phyloP scores from a whole-genome alignment of 2,888 invertebrate genomes.

The Dasypolia templi region DNA sequence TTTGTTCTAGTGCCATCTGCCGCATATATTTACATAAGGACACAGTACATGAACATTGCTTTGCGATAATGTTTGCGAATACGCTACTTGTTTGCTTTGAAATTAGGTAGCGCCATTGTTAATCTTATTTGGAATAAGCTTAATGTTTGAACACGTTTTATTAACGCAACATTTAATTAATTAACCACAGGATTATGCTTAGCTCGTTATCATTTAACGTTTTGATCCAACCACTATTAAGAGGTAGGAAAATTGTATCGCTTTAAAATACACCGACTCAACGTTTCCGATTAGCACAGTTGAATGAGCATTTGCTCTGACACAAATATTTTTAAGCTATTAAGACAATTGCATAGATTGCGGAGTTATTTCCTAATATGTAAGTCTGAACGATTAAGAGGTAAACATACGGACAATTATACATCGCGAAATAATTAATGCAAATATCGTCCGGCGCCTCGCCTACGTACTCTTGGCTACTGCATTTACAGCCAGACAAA shows the following conservation, averaged over 20 bases:
- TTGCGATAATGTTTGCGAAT: conserved; percentile 63
- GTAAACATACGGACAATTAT: conserved; percentile 53
- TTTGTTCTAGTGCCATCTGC: conserved; percentile 78
- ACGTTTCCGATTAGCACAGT: conserved; percentile 12
- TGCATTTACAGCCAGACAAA: conserved; percentile 64
- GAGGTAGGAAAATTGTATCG: conserved; percentile 20
- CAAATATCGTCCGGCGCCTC: conserved; percentile 72
- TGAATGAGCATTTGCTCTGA: conserved; percentile 44
- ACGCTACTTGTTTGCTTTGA: conserved; percentile 58
- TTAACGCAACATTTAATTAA: conserved; percentile 35
- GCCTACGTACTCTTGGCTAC: conserved; percentile 66
- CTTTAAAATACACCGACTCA: conserved; percentile 12
- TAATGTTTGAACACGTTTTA: conserved; percentile 44
- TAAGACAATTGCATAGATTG: conserved; percentile 36
- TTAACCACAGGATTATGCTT: conserved; percentile 19
- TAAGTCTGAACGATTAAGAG: conserved; percentile 42
- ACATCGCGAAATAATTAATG: conserved; percentile 70
- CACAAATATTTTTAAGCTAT: conserved; percentile 43
- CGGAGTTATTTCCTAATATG: conserved; percentile 41
- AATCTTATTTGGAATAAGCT: conserved; percentile 57
- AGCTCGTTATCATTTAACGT: conserved; percentile 12
- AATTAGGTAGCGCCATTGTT: conserved; percentile 64
- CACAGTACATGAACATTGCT: conserved; percentile 57
- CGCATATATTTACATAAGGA: conserved; percentile 71
- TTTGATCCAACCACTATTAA: background rate